Base-by-base conservation (phyloP, 2,888 invertebrate genomes). In the Neelides folsomi region DNA sequence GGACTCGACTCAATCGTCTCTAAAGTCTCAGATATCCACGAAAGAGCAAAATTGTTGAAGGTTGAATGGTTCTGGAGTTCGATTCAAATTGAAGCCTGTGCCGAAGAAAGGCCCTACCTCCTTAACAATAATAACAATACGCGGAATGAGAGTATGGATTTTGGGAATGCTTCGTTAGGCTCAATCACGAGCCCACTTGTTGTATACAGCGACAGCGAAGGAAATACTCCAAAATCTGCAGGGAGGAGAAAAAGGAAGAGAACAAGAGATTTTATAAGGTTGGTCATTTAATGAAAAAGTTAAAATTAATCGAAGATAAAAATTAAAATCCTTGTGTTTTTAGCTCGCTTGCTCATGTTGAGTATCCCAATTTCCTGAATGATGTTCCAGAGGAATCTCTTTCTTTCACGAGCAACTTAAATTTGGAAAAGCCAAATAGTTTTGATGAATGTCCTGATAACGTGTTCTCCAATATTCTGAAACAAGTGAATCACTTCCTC, bases 1-100 rank as follows among this genome's bases (percentile, higher is more conserved):
- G 46, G 12, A 16, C 19, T 12, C 18, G 18, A 16, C n/a, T 37
- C 37, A 8, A n/a, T n/a, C 13, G 15, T 19, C 15, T 45, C 34
- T 19, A 18, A 12, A 12, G 10, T n/a, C 12, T 13, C 27, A 5
- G 19, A 48, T 44, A n/a, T 19, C 7, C 38, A 36, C 36, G 60
- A 62, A 39, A 55, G 51, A 10, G 82, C 83, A 27, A 81, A 82
- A 69, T 76, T 89, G 58, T 83, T 90, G 50, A 88, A 86, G 72
- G 86, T 86, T 6, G 89, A 94, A 75, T 95, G 95, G 95, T 95
- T 95, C 73, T 97, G 95, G 95, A 88, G 87, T 38, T 92, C 93
- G 45, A 88, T 95, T 57, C 94, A 94, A 73, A 90, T 94, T 75
- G 90, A 92, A 67, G 86, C 86, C 61, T 85, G 87, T 66, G 88